phyloP scores from a whole-genome alignment of 2,113 vertebrate genomes.

The Cynoglossus semilaevis region DNA sequence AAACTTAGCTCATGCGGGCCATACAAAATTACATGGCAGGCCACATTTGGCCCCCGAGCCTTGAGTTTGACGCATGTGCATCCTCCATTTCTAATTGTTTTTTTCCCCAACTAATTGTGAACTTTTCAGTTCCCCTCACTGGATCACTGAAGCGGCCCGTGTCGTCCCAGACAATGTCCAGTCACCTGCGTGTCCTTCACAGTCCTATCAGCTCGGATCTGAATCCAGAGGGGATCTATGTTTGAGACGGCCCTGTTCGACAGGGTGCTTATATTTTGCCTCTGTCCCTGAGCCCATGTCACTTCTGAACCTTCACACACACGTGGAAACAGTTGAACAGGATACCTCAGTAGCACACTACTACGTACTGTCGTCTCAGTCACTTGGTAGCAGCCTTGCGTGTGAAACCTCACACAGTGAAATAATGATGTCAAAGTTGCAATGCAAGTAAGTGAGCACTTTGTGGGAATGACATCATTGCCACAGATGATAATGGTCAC shows the following conservation, averaged over 20 bases:
- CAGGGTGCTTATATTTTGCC: neutral
- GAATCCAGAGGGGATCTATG: slow-evolving; percentile 97
- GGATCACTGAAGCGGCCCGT: slow-evolving; percentile 90
- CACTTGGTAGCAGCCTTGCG: slow-evolving; percentile 19
- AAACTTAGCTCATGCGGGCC: no score
- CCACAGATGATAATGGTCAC: neutral
- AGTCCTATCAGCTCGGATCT: slow-evolving; percentile 86
- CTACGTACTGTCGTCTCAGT: slow-evolving; percentile 56
- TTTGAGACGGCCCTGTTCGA: slow-evolving; percentile 71
- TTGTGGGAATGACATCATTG: slow-evolving; percentile 16
- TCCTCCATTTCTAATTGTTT: neutral
- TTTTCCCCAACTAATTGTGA: neutral
- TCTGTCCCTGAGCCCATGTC: slow-evolving; percentile 9
- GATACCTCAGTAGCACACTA: slow-evolving; percentile 56
- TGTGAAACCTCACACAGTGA: slow-evolving; percentile 28
- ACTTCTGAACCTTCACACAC: slow-evolving; percentile 24
- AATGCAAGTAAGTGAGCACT: slow-evolving; percentile 35
- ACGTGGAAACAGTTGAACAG: slow-evolving; percentile 43
- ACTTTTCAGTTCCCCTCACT: slow-evolving; percentile 73
- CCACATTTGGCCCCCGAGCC: no score
- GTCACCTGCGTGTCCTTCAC: slow-evolving; percentile 89
- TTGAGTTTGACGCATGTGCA: no score
- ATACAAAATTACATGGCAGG: no score
- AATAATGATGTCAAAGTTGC: slow-evolving; percentile 3
- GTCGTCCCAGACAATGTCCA: slow-evolving; percentile 80